Evolutionary conservation across 2,888 invertebrate species (phyloP).

Genomic region (Phlogophora meticulosa): DNA sequence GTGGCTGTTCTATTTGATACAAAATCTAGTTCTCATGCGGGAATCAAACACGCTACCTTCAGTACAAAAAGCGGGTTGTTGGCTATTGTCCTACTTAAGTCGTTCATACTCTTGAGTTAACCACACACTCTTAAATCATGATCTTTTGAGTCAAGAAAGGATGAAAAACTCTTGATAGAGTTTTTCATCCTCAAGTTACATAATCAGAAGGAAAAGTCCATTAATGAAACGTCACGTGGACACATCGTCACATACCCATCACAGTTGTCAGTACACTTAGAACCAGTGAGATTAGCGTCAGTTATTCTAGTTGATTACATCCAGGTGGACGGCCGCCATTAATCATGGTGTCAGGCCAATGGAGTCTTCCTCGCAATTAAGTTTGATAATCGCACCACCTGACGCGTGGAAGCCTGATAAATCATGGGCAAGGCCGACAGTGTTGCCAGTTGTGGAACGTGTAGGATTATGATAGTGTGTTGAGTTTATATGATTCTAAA

Average conservation of each 20-base stretch:
- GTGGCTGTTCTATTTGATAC: neutral
- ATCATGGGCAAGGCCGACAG: conserved; percentile 56
- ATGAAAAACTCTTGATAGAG: neutral
- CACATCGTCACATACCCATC: conserved; percentile 30
- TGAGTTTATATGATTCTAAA: neutral
- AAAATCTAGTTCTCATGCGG: conserved; percentile 8
- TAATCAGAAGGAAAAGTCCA: conserved; percentile 9
- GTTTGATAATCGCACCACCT: conserved; percentile 63
- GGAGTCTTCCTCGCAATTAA: conserved; percentile 62
- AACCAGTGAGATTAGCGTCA: conserved; percentile 48
- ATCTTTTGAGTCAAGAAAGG: neutral
- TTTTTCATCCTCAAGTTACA: too few relatives aligned
- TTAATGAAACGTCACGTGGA: conserved; percentile 6
- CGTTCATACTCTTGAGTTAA: neutral
- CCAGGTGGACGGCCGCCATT: conserved; percentile 51
- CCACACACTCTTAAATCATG: too few relatives aligned
- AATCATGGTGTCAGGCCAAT: conserved; percentile 50
- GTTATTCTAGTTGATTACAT: conserved; percentile 54
- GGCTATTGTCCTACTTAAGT: neutral
- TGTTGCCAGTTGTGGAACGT: conserved; percentile 23
- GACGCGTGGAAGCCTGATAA: conserved; percentile 61
- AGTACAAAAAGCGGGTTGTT: neutral
- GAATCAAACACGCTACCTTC: conserved; percentile 7
- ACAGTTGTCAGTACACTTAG: conserved; percentile 29
- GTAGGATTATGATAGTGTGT: conserved; percentile 23